Evolutionary conservation across 2,113 vertebrate genomes (phyloP).

Genomic region (Rhinolophus ferrumequinum): DNA sequence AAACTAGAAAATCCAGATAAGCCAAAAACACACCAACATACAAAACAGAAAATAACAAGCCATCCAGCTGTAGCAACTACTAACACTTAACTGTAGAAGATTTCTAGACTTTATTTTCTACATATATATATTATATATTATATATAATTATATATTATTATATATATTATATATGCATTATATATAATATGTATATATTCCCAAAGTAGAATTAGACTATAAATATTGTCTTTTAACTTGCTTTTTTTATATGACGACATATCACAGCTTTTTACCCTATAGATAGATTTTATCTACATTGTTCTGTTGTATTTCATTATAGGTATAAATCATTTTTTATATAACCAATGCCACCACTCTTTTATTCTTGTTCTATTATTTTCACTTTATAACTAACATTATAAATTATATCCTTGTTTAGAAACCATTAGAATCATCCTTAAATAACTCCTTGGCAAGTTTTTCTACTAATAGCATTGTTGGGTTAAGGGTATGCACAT

Average conservation of each 20-base stretch:
- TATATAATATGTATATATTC: background rate
- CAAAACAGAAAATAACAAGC: conserved; percentile 6
- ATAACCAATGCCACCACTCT: background rate
- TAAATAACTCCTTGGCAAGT: conserved; percentile 47
- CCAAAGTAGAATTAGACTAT: conserved; percentile 10
- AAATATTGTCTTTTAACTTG: background rate
- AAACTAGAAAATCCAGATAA: background rate
- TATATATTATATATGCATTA: too few species aligned
- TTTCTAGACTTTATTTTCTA: background rate
- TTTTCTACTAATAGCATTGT: background rate
- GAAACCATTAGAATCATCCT: background rate
- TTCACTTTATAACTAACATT: conserved; percentile 1
- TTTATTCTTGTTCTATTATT: background rate
- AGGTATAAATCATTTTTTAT: background rate
- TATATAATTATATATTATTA: background rate
- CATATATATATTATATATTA: background rate
- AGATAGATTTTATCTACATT: background rate
- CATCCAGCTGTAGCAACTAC: background rate
- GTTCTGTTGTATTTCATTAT: background rate
- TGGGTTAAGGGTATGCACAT: background rate
- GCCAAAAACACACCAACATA: background rate
- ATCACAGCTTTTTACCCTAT: background rate
- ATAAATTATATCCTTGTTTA: background rate
- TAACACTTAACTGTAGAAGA: background rate
- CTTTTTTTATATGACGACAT: background rate